These are phyloP conservation scores for Calephelis perditalis DNA, from an alignment of 2,888 invertebrate species.

Conservation along the genomic window DNA sequence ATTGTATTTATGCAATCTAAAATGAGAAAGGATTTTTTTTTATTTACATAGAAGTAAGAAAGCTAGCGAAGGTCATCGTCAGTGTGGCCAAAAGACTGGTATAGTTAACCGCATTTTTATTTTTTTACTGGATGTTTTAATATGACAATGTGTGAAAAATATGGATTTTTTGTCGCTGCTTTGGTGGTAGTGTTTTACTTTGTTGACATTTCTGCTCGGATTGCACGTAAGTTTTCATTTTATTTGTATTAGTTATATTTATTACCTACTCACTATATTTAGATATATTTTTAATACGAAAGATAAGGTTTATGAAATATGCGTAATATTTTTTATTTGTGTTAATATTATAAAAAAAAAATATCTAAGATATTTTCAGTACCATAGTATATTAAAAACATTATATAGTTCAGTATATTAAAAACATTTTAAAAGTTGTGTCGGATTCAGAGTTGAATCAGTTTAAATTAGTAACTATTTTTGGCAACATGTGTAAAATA, in stretches of 20 bases:
- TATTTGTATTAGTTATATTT: background rate
- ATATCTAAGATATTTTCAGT: no score
- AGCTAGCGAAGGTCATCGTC: conserved; percentile 45
- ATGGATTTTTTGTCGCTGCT: conserved; percentile 48
- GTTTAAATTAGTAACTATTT: no score
- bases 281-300: no score
- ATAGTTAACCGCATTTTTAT: conserved; percentile 35
- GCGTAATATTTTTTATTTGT: no score
- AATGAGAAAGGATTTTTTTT: conserved; percentile 66
- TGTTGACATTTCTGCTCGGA: conserved; percentile 46
- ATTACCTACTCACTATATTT: no score
- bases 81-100: conserved; percentile 46
- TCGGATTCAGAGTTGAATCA: no score
- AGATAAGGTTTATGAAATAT: no score
- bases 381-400: no score
- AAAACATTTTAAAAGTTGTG: no score
- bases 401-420: no score
- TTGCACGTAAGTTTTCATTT: conserved; percentile 55
- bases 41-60: conserved; percentile 52
- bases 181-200: conserved; percentile 44
- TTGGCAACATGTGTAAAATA: no score
- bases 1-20: conserved; percentile 66
- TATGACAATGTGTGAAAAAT: conserved; percentile 56
- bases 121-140: conserved; percentile 19
- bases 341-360: no score